Conservation (phyloP, 2,797 vertebrate genomes). For the Sciurus vulgaris region DNA sequence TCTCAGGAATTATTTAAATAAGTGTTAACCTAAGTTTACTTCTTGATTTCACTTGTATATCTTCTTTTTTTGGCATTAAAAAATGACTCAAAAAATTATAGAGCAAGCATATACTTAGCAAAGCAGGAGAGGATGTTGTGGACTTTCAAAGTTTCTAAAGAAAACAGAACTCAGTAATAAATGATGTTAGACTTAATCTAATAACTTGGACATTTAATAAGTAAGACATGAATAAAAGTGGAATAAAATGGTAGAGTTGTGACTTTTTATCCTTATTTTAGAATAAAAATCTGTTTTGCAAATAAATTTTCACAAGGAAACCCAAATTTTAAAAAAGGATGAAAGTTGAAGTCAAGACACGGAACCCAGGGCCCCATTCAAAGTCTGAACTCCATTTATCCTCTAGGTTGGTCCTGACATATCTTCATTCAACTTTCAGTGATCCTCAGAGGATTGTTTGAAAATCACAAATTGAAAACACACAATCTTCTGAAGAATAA, state of each 20-base stretch:
- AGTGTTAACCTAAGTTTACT: conserved; percentile 19
- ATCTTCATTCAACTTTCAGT: background rate
- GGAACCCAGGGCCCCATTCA: background rate
- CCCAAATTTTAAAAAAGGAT: background rate
- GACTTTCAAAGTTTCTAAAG: conserved; percentile 33
- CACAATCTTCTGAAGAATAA: background rate
- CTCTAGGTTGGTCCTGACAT: background rate
- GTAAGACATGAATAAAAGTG: background rate
- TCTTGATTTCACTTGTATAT: conserved; percentile 47
- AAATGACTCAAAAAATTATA: conserved; percentile 55
- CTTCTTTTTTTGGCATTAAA: conserved; percentile 58
- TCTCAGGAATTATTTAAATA: conserved; percentile 58
- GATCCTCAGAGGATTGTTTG: conserved; percentile 15
- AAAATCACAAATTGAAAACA: conserved; percentile 49
- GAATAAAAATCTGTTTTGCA: conserved; percentile 20
- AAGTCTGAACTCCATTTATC: conserved; percentile 12
- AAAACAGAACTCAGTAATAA: conserved; percentile 35
- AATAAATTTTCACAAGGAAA: conserved; percentile 27
- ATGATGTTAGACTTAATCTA: background rate
- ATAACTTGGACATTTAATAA: background rate
- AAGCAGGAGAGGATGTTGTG: background rate
- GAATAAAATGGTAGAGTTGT: background rate
- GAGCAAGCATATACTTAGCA: background rate
- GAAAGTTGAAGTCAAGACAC: background rate
- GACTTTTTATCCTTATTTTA: conserved; percentile 39